These are phyloP conservation scores for Marmota monax DNA, from an alignment of 2,113 vertebrate species.

Conservation along the genomic window DNA sequence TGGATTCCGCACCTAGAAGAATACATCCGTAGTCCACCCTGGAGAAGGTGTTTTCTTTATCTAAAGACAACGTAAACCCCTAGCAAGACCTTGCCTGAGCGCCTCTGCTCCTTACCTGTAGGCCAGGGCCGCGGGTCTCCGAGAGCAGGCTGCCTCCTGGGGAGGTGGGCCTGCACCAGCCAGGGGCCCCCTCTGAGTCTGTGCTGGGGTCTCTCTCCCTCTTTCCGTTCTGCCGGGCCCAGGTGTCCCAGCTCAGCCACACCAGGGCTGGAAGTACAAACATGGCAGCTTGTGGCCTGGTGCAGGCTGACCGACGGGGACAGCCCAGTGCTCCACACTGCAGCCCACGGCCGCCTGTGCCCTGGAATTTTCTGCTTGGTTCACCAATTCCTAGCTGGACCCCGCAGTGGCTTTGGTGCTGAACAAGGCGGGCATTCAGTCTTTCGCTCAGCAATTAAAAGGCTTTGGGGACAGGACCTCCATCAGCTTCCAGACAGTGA, in stretches of 20 bases:
- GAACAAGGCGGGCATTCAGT: conserved; percentile 56
- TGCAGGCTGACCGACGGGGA: background rate
- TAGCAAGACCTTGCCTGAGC: accelerated
- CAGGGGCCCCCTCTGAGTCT: background rate
- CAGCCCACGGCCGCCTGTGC: background rate
- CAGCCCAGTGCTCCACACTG: background rate
- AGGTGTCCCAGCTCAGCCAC: conserved; percentile 83
- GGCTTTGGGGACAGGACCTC: background rate
- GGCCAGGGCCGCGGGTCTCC: background rate
- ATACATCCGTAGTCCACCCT: background rate
- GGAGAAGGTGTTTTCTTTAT: background rate
- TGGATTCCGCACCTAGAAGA: background rate
- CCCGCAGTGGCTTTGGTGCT: background rate
- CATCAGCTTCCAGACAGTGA: background rate
- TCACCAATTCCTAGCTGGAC: conserved; percentile 47
- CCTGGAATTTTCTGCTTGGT: conserved; percentile 61
- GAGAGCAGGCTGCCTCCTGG: background rate
- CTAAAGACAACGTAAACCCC: background rate
- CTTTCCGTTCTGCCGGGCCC: conserved; percentile 74
- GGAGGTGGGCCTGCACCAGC: accelerated
- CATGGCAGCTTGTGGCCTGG: conserved; percentile 71
- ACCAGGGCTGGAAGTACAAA: conserved; percentile 85
- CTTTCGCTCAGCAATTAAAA: conserved; percentile 25
- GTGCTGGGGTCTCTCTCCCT: background rate
- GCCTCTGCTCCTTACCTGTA: conserved; percentile 79